phyloP scores from a whole-genome alignment of 53 echinoderm and acorn worm genomes.

The Mesocentrotus franciscanus region DNA sequence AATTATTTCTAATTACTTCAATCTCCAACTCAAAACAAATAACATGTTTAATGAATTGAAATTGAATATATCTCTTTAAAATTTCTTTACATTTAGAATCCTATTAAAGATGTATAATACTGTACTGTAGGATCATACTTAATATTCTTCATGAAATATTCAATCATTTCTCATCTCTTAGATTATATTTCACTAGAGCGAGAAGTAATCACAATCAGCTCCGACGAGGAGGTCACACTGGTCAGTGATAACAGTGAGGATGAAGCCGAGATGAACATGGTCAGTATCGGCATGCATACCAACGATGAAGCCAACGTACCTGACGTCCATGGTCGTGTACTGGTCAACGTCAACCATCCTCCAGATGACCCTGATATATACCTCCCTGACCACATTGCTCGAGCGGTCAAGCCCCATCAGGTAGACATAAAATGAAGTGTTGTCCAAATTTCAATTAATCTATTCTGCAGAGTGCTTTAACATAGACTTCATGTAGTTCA shows the following conservation, averaged over 20 bases:
- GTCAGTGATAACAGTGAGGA: constrained; percentile 82
- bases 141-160: too few species aligned
- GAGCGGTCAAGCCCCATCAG: constrained; percentile 89
- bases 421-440: constrained; percentile 51
- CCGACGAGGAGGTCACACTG: constrained; percentile 90
- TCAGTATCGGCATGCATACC: constrained; percentile 87
- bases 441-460: not conserved
- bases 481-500: not conserved
- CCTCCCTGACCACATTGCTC: constrained; percentile 75
- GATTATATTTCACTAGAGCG: not conserved
- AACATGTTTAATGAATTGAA: not conserved
- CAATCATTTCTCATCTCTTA: not conserved
- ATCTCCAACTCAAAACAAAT: too few species aligned
- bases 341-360: constrained; percentile 91
- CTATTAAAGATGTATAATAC: too few species aligned
- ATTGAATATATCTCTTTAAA: too few species aligned
- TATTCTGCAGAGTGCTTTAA: not conserved
- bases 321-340: constrained; percentile 82
- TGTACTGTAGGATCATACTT: too few species aligned
- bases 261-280: constrained; percentile 66
- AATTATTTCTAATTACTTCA: not conserved
- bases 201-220: constrained; percentile 76
- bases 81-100: too few species aligned
- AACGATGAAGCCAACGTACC: constrained; percentile 83
- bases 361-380: constrained; percentile 89